A percentile compares a stretch with the other conserved stretches of the same genome.
These are phyloP conservation scores for Hirtodrosophila trivittata DNA, from an alignment of 2,888 invertebrate species.

Conservation along the genomic window DNA sequence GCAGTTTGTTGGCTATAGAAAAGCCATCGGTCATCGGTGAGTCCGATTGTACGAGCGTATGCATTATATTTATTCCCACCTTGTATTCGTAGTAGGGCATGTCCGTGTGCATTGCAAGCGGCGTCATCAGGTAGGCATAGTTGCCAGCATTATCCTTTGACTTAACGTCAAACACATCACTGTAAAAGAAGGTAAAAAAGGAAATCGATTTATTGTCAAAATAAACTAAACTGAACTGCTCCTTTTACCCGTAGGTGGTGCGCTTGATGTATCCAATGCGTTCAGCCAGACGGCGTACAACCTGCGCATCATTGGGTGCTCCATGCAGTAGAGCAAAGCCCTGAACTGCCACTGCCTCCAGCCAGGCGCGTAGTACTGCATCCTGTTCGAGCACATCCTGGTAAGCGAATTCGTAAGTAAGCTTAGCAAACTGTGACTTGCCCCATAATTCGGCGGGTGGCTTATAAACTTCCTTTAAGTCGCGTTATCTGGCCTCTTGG, in stretches of 20 bases:
- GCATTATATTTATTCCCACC: constrained; percentile 89
- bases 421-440: constrained; percentile 84
- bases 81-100: constrained; percentile 89
- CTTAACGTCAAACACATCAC: constrained; percentile 87
- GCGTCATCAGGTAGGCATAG: constrained; percentile 88
- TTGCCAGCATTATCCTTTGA: constrained; percentile 88
- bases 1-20: constrained; percentile 86
- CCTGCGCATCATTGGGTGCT: constrained; percentile 85
- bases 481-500: constrained; percentile 83
- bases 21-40: constrained; percentile 87
- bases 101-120: constrained; percentile 89
- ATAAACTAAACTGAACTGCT: too few species aligned
- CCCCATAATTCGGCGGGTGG: constrained; percentile 85
- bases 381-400: constrained; percentile 85
- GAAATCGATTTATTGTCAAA: too few species aligned
- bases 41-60: constrained; percentile 87
- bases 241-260: constrained; percentile 90
- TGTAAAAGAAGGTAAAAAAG: constrained; percentile 67
- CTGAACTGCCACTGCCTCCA: constrained; percentile 86
- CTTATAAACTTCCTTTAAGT: constrained; percentile 85
- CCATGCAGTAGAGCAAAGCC: constrained; percentile 87
- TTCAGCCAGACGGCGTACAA: constrained; percentile 85
- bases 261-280: constrained; percentile 88
- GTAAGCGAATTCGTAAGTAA: constrained; percentile 85
- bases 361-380: constrained; percentile 85